Evolutionary conservation across 2,797 vertebrate genomes (phyloP).

Genomic region (Hephaestus fuliginosus): DNA sequence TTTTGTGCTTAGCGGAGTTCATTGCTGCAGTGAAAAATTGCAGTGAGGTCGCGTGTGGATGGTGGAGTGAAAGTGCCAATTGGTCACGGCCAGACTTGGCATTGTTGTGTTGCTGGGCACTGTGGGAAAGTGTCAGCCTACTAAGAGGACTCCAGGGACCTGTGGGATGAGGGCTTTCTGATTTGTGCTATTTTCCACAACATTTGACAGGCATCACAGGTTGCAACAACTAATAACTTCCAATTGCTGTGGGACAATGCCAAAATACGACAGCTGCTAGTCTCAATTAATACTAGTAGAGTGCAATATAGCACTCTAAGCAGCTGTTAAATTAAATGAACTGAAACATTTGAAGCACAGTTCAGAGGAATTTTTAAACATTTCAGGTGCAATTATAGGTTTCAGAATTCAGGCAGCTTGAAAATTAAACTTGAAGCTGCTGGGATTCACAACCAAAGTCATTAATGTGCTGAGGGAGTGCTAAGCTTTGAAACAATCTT

Average conservation of each 20-base stretch:
- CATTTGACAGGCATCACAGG: conserved; percentile 87
- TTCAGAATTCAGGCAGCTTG: not conserved
- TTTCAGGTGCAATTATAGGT: conserved; percentile 9
- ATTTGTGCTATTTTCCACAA: conserved; percentile 89
- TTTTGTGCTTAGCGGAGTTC: conserved; percentile 89
- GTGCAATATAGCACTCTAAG: not conserved
- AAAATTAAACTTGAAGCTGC: conserved; percentile 23
- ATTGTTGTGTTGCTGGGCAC: conserved; percentile 90
- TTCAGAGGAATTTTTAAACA: not conserved
- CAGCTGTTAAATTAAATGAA: not conserved
- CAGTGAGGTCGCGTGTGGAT: conserved; percentile 97
- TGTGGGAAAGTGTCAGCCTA: conserved; percentile 98
- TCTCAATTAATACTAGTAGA: conserved; percentile 20
- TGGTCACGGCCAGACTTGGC: conserved; percentile 92
- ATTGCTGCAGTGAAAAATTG: conserved; percentile 96
- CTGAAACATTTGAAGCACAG: not conserved
- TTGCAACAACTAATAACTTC: conserved; percentile 78
- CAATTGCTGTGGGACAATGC: conserved; percentile 52
- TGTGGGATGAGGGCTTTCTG: conserved; percentile 72
- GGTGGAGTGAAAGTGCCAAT: conserved; percentile 94
- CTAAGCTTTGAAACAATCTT: conserved; percentile 29
- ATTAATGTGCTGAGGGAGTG: conserved; percentile 18
- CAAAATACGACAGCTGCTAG: conserved; percentile 29
- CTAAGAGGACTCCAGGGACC: conserved; percentile 87
- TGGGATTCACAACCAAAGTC: conserved; percentile 23